phyloP scores from a whole-genome alignment of 2,888 invertebrate genomes.

The Syrphus vitripennis region DNA sequence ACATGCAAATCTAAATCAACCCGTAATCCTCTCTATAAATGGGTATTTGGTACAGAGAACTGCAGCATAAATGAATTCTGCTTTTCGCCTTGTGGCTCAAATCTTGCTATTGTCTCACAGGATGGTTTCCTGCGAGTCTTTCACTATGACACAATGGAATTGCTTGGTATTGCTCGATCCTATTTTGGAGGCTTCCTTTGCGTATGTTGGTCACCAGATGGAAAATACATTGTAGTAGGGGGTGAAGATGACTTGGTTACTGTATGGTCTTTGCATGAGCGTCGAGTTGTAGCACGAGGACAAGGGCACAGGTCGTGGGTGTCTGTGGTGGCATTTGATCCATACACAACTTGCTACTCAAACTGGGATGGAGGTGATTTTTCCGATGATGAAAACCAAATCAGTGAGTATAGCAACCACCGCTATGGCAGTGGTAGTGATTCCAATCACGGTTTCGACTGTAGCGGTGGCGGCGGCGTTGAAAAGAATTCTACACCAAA shows the following conservation, averaged over 20 bases:
- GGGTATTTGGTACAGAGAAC: constrained; percentile 91
- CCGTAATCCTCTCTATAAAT: constrained; percentile 96
- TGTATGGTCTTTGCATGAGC: constrained; percentile 96
- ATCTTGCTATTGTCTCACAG: constrained; percentile 96
- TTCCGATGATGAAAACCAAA: constrained; percentile 83
- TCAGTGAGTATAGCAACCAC: constrained; percentile 76
- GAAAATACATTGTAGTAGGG: constrained; percentile 96
- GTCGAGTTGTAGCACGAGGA: constrained; percentile 97
- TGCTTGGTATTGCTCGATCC: constrained; percentile 95
- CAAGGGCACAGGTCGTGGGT: constrained; percentile 99
- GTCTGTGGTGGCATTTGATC: constrained; percentile 97
- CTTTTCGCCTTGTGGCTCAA: constrained; percentile 96
- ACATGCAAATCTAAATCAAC: constrained; percentile 98
- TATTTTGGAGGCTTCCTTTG: constrained; percentile 99
- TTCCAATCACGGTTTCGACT: constrained; percentile 75
- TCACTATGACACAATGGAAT: constrained; percentile 98
- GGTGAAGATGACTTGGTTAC: constrained; percentile 99
- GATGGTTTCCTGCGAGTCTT: constrained; percentile 97
- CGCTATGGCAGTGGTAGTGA: constrained; percentile 63
- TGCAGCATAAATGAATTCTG: constrained; percentile 97
- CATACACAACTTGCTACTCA: constrained; percentile 89
- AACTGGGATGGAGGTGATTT: constrained; percentile 83
- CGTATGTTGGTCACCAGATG: constrained; percentile 99
- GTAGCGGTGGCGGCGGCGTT: constrained; percentile 67
- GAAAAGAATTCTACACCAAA: constrained; percentile 79